These are phyloP conservation scores for Lanius ludovicianus DNA, from an alignment of 2,113 vertebrate species.

Conservation along the genomic window DNA sequence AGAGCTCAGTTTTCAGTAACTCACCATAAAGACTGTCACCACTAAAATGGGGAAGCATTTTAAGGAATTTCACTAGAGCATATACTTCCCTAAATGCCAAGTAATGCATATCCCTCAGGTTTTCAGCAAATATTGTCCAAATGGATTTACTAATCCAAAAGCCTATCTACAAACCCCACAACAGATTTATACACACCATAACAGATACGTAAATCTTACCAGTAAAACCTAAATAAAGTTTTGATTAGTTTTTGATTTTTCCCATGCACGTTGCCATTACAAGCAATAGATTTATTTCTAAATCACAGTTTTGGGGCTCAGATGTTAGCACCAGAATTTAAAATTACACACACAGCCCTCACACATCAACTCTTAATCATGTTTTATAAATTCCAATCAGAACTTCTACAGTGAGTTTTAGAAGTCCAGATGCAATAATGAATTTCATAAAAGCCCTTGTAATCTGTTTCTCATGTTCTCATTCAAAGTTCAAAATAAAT, in stretches of 20 bases:
- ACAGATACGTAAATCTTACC: background rate
- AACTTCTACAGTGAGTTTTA: background rate
- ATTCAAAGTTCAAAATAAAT: background rate
- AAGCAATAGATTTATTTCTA: slow-evolving; percentile 16
- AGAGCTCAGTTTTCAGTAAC: background rate
- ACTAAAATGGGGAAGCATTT: background rate
- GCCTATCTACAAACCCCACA: background rate
- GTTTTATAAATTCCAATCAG: slow-evolving; percentile 3
- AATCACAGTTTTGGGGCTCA: background rate
- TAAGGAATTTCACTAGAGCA: background rate
- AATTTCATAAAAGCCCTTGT: slow-evolving; percentile 10
- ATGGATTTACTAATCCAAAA: slow-evolving; percentile 6
- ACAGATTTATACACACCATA: slow-evolving; percentile 9
- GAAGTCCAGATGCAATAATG: slow-evolving; percentile 47
- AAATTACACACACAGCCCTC: background rate
- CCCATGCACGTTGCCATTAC: background rate
- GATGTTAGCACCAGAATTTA: background rate
- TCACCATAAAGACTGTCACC: background rate
- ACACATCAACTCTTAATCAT: background rate
- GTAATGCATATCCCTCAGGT: background rate
- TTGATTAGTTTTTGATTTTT: slow-evolving; percentile 18
- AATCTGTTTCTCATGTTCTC: background rate
- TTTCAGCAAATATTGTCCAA: slow-evolving; percentile 12
- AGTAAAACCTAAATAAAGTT: slow-evolving; percentile 10
- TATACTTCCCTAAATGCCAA: background rate